Evolutionary conservation across 2,797 vertebrate species (phyloP).

Genomic region (Rachycentron canadum): DNA sequence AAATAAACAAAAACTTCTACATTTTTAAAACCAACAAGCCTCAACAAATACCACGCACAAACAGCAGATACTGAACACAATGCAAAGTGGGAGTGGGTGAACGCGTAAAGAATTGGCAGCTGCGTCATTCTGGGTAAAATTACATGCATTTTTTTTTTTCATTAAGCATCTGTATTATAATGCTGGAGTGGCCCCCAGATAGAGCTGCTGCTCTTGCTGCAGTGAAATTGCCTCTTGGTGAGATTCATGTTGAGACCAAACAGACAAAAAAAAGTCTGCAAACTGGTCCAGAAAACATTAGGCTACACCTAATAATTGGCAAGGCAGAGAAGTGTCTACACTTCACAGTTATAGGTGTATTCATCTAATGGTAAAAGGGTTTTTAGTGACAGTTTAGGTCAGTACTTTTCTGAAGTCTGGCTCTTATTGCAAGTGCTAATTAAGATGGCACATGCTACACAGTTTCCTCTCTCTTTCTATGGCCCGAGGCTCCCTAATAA

Average conservation of each 20-base stretch:
- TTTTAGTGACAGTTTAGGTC: slow-evolving; percentile 16
- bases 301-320: slow-evolving; percentile 2
- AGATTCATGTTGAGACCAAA: slow-evolving; percentile 25
- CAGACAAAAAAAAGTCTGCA: neutral
- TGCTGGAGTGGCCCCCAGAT: neutral
- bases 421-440: slow-evolving; percentile 47
- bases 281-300: slow-evolving; percentile 19
- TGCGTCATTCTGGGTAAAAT: slow-evolving; percentile 2
- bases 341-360: slow-evolving; percentile 20
- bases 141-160: neutral
- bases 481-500: slow-evolving; percentile 58
- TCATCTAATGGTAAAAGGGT: slow-evolving; percentile 21
- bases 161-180: neutral
- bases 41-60: neutral
- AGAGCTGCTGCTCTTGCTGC: slow-evolving; percentile 19
- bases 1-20: slow-evolving; percentile 2
- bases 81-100: neutral
- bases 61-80: slow-evolving; percentile 4
- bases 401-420: slow-evolving; percentile 7
- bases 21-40: neutral
- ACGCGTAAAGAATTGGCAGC: neutral
- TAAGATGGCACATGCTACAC: slow-evolving; percentile 54
- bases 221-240: slow-evolving; percentile 17
- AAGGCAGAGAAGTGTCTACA: neutral
- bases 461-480: slow-evolving; percentile 29